These are phyloP conservation scores for Drosophila histrio DNA, from an alignment of 2,888 invertebrate genomes.

Conservation along the genomic window DNA sequence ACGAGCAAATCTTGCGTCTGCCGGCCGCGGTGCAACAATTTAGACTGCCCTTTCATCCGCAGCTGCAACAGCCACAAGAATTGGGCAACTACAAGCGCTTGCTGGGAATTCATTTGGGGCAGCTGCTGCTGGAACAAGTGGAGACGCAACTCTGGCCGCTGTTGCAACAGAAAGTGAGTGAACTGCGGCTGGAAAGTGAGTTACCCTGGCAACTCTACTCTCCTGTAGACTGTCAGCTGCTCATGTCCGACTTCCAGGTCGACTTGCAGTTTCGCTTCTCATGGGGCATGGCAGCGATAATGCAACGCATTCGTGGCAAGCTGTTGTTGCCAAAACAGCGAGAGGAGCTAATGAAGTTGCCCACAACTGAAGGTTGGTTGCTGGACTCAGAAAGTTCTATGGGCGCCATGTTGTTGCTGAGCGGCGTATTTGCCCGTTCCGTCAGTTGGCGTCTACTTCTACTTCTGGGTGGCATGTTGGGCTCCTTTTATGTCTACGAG, in stretches of 20 bases:
- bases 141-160: slow-evolving; percentile 93
- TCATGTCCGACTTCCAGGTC: slow-evolving; percentile 97
- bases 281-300: slow-evolving; percentile 94
- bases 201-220: slow-evolving; percentile 96
- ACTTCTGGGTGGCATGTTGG: slow-evolving; percentile 91
- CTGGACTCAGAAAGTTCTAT: slow-evolving; percentile 95
- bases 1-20: slow-evolving; percentile 97
- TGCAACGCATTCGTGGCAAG: slow-evolving; percentile 91
- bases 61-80: slow-evolving; percentile 87
- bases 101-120: slow-evolving; percentile 94
- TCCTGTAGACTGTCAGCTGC: slow-evolving; percentile 96
- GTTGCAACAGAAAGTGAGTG: slow-evolving; percentile 89
- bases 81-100: slow-evolving; percentile 97
- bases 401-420: slow-evolving; percentile 91
- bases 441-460: slow-evolving; percentile 97
- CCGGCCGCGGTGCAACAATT: slow-evolving; percentile 96
- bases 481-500: slow-evolving; percentile 96
- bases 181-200: slow-evolving; percentile 89
- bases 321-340: slow-evolving; percentile 76
- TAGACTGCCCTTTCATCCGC: slow-evolving; percentile 93
- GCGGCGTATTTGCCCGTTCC: slow-evolving; percentile 95
- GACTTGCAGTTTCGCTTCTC: slow-evolving; percentile 97
- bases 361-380: slow-evolving; percentile 85
- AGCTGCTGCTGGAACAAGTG: slow-evolving; percentile 92
- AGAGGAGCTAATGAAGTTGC: slow-evolving; percentile 36